Percentiles rank a stretch among this genome's conserved stretches.
Evolutionary conservation across 2,888 invertebrate genomes (phyloP).

Genomic region (Nasonia oneida): DNA sequence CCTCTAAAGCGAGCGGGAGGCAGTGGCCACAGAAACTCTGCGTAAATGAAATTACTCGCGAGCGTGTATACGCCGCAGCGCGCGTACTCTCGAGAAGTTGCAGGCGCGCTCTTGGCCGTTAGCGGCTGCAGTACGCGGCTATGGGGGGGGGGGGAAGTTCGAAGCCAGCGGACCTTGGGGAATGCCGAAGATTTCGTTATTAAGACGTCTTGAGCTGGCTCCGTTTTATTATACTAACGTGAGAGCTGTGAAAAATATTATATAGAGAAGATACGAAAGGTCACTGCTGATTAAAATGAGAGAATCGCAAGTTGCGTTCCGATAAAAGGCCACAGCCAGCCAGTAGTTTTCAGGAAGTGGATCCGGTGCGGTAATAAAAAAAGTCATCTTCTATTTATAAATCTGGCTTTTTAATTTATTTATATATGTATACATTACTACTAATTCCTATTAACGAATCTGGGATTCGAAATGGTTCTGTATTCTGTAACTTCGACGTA

Average conservation of each 20-base stretch:
- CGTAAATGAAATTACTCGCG: constrained; percentile 15
- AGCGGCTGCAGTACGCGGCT: not conserved
- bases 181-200: not conserved
- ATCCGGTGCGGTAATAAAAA: too few relatives aligned
- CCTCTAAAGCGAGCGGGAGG: not conserved
- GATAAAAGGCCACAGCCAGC: too few relatives aligned
- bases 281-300: too few relatives aligned
- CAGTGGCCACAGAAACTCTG: not conserved
- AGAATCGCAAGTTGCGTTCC: too few relatives aligned
- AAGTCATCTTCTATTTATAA: too few relatives aligned
- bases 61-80: not conserved
- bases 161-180: not conserved
- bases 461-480: not conserved
- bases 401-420: too few relatives aligned
- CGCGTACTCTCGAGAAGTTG: not conserved
- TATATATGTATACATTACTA: too few relatives aligned
- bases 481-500: not conserved
- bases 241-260: too few relatives aligned
- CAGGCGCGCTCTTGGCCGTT: not conserved
- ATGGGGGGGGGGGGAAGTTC: not conserved
- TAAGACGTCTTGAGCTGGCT: not conserved
- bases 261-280: too few relatives aligned
- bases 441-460: not conserved
- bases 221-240: too few relatives aligned
- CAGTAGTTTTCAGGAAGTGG: too few relatives aligned